Base-by-base conservation (phyloP, 1,140 invertebrate species). In the Eueides isabella region DNA sequence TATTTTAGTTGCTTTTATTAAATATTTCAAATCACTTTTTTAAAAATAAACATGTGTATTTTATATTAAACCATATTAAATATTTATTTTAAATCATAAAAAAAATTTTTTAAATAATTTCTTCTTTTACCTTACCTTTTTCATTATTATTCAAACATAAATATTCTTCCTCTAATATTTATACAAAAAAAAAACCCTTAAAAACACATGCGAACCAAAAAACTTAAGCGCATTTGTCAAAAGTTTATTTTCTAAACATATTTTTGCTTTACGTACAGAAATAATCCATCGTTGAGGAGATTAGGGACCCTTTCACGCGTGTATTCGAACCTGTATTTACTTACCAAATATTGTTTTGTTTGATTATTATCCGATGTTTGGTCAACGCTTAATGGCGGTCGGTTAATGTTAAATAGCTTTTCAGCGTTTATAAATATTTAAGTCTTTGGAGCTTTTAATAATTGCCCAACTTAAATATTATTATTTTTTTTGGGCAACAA, bases 381-480 rank as follows among this genome's bases (percentile, higher is more conserved):
- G 48, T 55, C 23, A 26, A 55, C 48, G 48, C 48, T 55, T 55
- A 55, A 55, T 55, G 48, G 48, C 19, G 19, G 9, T 55, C 19
- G 48, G 48, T 55, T 26, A 55, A 55, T 55, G 48, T 55, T 55
- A 55, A 55, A 55, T 26, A 55, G 48, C 48, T 55, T 26, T 55
- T 55, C 1, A 55, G 48, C 48, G 23, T 55, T 26, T 26, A 23
- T n/a, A 19, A 19, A 19, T n/a, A 19, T 44, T 44, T 44, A 44
- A 44, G n/a, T 19, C 7, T 44, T 44, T 19, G 7, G 19, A 44
- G 41, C 41, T 19, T 9, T 19, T 44, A 44, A 19, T 44, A 19
- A 44, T 19, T 44, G 41, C n/a, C 41, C 16, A 9, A 19, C 41
- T 44, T 44, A 44, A 5, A 61, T 38, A n/a, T 35, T 38, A 16